Evolutionary conservation across 2,888 invertebrate species (phyloP), one percentile per base, ranked within the genome.

Genomic region (Invenusta paracnida): DNA sequence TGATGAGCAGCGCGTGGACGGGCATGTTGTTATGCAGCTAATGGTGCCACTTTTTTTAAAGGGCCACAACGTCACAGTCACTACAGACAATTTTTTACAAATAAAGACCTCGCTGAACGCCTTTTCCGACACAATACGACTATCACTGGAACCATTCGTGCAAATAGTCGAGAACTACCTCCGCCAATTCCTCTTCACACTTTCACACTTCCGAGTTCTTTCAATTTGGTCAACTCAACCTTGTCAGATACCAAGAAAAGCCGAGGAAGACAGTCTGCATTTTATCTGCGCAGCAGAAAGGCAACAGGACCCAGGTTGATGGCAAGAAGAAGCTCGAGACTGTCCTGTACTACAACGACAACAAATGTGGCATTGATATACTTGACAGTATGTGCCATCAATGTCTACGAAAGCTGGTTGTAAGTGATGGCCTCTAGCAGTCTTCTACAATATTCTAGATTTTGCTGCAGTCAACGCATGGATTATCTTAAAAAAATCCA

Each of bases 1-100:
- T 27, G n/a, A 79, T 79, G 79, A 79, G 79, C 79, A 79, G 79
- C 79, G 48, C 48, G 48, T 48, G 48, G 48, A 48, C 5, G n/a
- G 5, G 5, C 48, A 48, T 48, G 17, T 48, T 48, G 48, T 48
- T 48, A 48, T 48, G 48, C 48, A 48, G 48, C 48, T 48, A 48
- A 48, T 48, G 17, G 48, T 11, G 48, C 5, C 5, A 48, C 48
- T 48, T 48, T 48, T 48, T 48, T 5, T 5, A 48, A 48, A 48
- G 17, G 48, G 48, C 48, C 48, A 48, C 48, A 48, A 48, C 48
- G 48, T 48, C 48, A 48, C 48, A 5, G 48, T 48, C 48, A 48
- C 48, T 48, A 48, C 48, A 48, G 48, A 48, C 48, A 48, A 48
- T 48, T 48, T 48, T 48, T 48, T 48, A 48, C 48, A 48, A 48